Conservation (phyloP, 30 jellyfish, hydroid and myxozoan species). For the Hydra vulgaris region DNA sequence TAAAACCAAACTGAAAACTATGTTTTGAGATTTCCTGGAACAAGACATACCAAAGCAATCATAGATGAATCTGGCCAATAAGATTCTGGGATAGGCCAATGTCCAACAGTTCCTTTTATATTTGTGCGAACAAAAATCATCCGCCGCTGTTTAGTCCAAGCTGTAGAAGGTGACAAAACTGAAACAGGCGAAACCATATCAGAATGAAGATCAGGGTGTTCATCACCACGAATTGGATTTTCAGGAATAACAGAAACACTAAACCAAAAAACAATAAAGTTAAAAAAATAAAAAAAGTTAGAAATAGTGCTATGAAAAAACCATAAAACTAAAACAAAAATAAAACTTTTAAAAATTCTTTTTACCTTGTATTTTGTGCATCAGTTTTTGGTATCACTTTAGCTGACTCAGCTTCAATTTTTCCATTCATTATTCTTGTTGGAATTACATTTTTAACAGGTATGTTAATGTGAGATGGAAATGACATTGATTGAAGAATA, state of each 20-base stretch:
- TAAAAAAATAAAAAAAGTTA: neutral
- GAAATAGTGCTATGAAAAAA: neutral
- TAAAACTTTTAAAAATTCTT: neutral
- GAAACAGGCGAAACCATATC: slow-evolving; percentile 35
- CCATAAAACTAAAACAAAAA: neutral
- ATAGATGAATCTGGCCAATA: slow-evolving; percentile 98
- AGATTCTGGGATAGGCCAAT: slow-evolving; percentile 99
- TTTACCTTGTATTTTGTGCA: slow-evolving; percentile 28
- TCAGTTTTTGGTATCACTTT: slow-evolving; percentile 3
- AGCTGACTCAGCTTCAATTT: neutral
- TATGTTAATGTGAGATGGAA: neutral
- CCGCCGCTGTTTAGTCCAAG: slow-evolving; percentile 82
- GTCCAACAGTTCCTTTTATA: slow-evolving; percentile 85
- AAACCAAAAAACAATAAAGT: slow-evolving; percentile 1
- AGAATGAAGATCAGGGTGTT: slow-evolving; percentile 42
- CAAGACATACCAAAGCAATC: slow-evolving; percentile 49
- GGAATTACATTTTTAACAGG: neutral
- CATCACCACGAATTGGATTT: slow-evolving; percentile 85
- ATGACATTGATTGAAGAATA: slow-evolving; percentile 3
- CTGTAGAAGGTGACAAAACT: slow-evolving; percentile 36
- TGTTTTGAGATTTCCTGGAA: neutral
- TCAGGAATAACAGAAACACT: slow-evolving; percentile 58
- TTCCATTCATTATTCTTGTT: neutral
- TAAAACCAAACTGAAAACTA: neutral
- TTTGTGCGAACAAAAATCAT: slow-evolving; percentile 83